Conservation (phyloP, 2,888 invertebrate genomes). For the Morpho deidamia region DNA sequence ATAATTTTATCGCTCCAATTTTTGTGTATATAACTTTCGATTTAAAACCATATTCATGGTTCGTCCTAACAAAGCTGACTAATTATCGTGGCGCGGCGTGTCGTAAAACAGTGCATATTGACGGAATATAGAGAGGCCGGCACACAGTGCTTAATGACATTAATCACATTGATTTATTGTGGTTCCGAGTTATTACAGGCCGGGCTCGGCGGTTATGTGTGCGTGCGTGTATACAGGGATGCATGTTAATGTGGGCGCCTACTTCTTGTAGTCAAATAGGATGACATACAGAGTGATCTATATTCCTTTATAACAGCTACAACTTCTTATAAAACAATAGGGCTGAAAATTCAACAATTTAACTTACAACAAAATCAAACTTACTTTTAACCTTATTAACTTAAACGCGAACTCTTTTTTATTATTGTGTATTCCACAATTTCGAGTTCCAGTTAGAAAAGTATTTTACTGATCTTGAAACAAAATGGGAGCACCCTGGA, state of each 20-base stretch:
- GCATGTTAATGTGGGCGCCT: slow-evolving; percentile 39
- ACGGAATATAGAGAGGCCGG: slow-evolving; percentile 79
- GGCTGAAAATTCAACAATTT: too few relatives aligned
- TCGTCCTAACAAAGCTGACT: slow-evolving; percentile 76
- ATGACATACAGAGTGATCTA: slow-evolving; percentile 55
- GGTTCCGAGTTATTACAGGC: slow-evolving; percentile 79
- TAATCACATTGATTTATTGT: slow-evolving; percentile 80
- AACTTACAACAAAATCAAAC: too few relatives aligned
- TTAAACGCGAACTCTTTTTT: too few relatives aligned
- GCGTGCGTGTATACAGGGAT: slow-evolving; percentile 43
- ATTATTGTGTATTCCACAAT: neutral
- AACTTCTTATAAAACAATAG: neutral
- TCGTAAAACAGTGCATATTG: slow-evolving; percentile 79
- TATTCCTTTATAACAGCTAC: neutral
- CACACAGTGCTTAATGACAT: slow-evolving; percentile 79
- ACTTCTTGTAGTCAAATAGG: slow-evolving; percentile 67
- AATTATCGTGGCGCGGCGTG: slow-evolving; percentile 74
- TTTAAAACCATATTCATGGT: slow-evolving; percentile 50
- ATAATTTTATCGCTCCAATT: slow-evolving; percentile 24
- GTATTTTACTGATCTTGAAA: neutral
- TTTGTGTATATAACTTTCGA: slow-evolving; percentile 35
- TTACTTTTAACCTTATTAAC: too few relatives aligned
- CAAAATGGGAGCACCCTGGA: slow-evolving; percentile 45
- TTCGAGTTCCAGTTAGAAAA: neutral
- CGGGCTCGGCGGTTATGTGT: slow-evolving; percentile 52